Conservation (phyloP, 2,888 invertebrate species). For the Psylliodes chrysocephalus region DNA sequence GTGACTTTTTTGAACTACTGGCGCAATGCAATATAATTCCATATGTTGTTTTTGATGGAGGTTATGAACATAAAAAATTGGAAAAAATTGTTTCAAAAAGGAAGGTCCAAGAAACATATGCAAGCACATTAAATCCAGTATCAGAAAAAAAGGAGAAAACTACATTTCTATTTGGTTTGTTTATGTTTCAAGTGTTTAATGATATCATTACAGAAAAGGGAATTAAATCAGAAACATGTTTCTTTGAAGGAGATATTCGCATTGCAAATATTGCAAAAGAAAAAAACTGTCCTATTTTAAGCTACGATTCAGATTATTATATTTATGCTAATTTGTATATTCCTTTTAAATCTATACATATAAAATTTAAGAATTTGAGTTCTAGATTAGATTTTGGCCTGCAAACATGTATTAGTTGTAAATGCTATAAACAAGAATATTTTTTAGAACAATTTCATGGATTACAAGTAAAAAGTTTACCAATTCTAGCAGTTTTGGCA, state of each 20-base stretch:
- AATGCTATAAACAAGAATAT: conserved; percentile 77
- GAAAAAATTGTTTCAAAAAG: neutral
- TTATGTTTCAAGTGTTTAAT: conserved; percentile 72
- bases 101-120: too few species aligned
- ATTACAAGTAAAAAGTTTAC: conserved; percentile 71
- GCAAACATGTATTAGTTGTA: conserved; percentile 70
- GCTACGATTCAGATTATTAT: conserved; percentile 62
- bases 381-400: conserved; percentile 15
- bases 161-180: too few species aligned
- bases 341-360: conserved; percentile 76
- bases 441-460: conserved; percentile 75
- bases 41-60: conserved; percentile 81
- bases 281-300: conserved; percentile 19
- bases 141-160: too few species aligned
- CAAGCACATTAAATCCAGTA: too few species aligned
- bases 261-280: conserved; percentile 83
- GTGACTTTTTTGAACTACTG: conserved; percentile 76
- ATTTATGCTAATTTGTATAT: conserved; percentile 87
- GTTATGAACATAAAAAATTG: conserved; percentile 66
- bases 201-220: conserved; percentile 74
- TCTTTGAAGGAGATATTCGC: conserved; percentile 90
- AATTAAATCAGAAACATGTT: conserved; percentile 76
- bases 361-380: conserved; percentile 58
- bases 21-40: conserved; percentile 76
- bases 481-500: conserved; percentile 82